Conservation (phyloP, 1,140 invertebrate species). For the Propsilocerus akamusi region DNA sequence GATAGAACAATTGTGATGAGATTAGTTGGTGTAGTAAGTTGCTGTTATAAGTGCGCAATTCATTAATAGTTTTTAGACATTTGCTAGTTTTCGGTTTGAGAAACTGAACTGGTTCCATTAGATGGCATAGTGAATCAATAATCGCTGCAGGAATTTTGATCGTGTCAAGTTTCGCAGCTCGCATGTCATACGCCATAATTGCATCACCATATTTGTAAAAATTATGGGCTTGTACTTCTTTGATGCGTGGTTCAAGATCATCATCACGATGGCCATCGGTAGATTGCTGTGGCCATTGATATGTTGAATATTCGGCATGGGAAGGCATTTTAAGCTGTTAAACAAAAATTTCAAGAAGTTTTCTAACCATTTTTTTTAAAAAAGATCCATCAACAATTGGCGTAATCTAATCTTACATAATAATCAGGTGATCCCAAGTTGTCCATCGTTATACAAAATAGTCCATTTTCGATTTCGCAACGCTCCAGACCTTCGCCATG, state of each 20-base stretch:
- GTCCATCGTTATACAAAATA: background rate
- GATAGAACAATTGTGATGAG: background rate
- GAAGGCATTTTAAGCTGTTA: background rate
- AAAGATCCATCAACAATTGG: too few species aligned
- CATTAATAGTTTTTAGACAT: background rate
- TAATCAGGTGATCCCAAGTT: background rate
- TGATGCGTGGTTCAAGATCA: background rate
- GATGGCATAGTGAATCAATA: background rate
- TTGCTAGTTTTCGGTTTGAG: background rate
- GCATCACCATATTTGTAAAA: background rate
- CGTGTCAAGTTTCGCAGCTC: background rate
- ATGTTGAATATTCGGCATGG: background rate
- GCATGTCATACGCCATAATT: background rate
- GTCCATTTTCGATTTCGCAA: conserved; percentile 4
- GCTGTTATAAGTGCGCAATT: background rate
- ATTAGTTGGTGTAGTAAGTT: background rate
- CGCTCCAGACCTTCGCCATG: conserved; percentile 5
- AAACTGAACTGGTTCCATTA: background rate
- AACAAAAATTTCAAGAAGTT: background rate
- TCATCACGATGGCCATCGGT: too few species aligned
- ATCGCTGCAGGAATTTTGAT: background rate
- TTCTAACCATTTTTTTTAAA: background rate
- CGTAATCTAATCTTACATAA: background rate
- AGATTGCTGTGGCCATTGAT: background rate
- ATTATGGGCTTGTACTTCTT: background rate